Base-by-base conservation (phyloP, 2,888 invertebrate species). In the Steinernema scapterisci region DNA sequence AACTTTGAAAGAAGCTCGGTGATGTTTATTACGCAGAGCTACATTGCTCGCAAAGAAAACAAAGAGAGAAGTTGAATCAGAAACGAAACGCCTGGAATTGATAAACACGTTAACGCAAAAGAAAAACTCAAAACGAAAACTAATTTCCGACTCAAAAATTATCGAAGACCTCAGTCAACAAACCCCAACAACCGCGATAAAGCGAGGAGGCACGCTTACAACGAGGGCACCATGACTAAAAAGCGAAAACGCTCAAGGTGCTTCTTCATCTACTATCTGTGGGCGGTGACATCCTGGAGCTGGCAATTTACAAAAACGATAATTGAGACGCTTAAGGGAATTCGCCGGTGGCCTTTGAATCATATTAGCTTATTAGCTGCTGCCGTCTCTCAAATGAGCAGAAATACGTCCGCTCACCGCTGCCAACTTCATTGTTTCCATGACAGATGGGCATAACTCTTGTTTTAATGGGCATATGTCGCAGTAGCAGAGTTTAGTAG, bases 111-210 rank as follows among this genome's bases (percentile, higher is more conserved):
- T 38, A 38, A 38, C 38, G 38, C 38, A 9, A 38, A 9, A 38
- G 38, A 9, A 21, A 54, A 54, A 54, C 54, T 16, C 21, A 23
- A 54, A 3, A 9, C 3, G 13, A 54, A 54, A 54, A 19, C 25
- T 25, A 54, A 54, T 54, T 54, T 54, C 54, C 23, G 54, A 23
- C 54, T 54, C 5, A 54, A 54, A 54, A 54, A 54, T 54, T 54
- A 54, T 19, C 5, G 54, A 54, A 54, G 54, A 54, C 21, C 48
- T 11, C 48, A 48, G 19, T 48, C 48, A 48, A 48, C 7, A 44
- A 44, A 44, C 45, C 9, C 9, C 45, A 44, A 44, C 48, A 48
- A 16, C n/a, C 6, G 16, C 5, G 48, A 38, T 48, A 16, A 13
- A 48, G 19, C 48, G 19, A 13, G 48, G 48, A 44, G n/a, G n/a